These are phyloP conservation scores for Ligdia adustata DNA, from an alignment of 2,888 invertebrate genomes.

Conservation along the genomic window DNA sequence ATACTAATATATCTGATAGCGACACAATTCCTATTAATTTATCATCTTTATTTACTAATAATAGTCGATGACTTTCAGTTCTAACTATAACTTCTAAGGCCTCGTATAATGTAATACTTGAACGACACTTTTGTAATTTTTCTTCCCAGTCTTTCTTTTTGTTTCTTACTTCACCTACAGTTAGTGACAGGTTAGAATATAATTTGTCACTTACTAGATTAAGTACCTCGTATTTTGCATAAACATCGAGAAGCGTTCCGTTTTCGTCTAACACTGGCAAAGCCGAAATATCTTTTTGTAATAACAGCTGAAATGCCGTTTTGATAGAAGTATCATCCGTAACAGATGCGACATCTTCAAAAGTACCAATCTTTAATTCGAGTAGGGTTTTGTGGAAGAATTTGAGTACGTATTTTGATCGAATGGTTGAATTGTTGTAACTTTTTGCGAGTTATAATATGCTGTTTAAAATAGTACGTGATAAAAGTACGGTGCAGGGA, in stretches of 20 bases:
- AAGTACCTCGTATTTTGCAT: conserved; percentile 80
- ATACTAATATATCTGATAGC: conserved; percentile 78
- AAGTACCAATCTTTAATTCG: conserved; percentile 77
- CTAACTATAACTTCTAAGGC: conserved; percentile 96
- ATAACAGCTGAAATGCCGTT: conserved; percentile 70
- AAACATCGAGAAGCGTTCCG: conserved; percentile 71
- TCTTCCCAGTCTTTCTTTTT: conserved; percentile 96
- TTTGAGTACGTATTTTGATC: no score
- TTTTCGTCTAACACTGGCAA: conserved; percentile 73
- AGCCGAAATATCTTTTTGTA: conserved; percentile 77
- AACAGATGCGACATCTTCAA: conserved; percentile 69
- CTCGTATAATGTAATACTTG: conserved; percentile 92
- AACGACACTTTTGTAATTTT: conserved; percentile 94
- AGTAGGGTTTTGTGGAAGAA: conserved; percentile 74
- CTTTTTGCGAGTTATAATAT: no score
- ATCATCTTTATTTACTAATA: conserved; percentile 79
- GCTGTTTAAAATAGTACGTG: no score
- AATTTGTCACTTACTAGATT: conserved; percentile 97
- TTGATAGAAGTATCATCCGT: conserved; percentile 71
- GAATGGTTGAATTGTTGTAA: no score
- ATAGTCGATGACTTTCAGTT: conserved; percentile 89
- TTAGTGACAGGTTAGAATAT: conserved; percentile 94
- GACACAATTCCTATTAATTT: conserved; percentile 78
- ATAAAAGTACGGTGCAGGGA: no score
- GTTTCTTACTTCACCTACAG: conserved; percentile 93